Base-by-base conservation (phyloP, 1,140 invertebrate species). In the Drosophila busckii region DNA sequence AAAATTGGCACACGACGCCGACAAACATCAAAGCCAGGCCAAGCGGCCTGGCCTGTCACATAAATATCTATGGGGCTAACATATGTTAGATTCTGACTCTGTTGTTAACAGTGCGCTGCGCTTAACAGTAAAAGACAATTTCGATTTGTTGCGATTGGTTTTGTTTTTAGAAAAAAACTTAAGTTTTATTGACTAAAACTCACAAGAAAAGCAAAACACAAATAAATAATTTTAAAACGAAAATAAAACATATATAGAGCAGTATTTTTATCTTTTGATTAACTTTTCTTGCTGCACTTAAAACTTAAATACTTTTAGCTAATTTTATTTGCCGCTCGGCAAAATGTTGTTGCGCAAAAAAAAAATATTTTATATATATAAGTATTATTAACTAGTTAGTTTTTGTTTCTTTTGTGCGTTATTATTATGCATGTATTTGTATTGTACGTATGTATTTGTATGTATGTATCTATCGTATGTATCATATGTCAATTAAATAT, bases 141-240 rank as follows among this genome's bases (percentile, higher is more conserved):
- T 6, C 2, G 34, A 38, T 49, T 45, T 55, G 28, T 65, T 61
- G 29, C n/a, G n/a, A n/a, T n/a, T n/a, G n/a, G n/a, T n/a, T n/a
- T n/a, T n/a, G n/a, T n/a, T n/a, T n/a, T n/a, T n/a, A n/a, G 25
- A 42, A 61, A 70, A 75, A 80, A 80, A 78, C 73, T 64, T 68
- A 80, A 38, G 38, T 68, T 78, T 78, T 78, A 78, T 78, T 78
- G 75, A 78, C 73, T 78, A 78, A n/a, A 80, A 82, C 64, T 78
- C 73, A 80, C 68, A 78, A 78, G 56, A 80, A 60, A 67, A 61
- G 59, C 58, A 64, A 56, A 78, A 64, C 63, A 78, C 46, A 59
- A 78, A 78, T 78, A 78, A 78, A 78, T 78, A 78, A 73, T 69
- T 66, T 65, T 52, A 40, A 49, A 50, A 37, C 53, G 53, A 46